phyloP scores from a whole-genome alignment of 2,113 vertebrate genomes.

The Murina feae region DNA sequence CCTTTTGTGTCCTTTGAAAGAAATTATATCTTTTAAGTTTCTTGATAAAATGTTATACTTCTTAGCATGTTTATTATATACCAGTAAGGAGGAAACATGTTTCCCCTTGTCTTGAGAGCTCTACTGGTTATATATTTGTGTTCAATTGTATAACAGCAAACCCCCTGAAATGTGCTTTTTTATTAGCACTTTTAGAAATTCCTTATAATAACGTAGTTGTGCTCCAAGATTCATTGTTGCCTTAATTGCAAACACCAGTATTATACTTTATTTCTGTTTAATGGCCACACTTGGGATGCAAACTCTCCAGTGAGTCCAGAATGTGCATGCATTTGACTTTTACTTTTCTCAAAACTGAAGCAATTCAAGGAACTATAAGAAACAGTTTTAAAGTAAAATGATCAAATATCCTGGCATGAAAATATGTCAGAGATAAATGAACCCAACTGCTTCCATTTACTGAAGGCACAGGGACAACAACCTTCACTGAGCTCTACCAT shows the following conservation, averaged over 20 bases:
- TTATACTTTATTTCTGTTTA: constrained; percentile 38
- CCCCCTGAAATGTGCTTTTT: background rate
- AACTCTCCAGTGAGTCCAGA: constrained; percentile 28
- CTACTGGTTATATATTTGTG: constrained; percentile 38
- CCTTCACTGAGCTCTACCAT: background rate
- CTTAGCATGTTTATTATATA: background rate
- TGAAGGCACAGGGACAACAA: background rate
- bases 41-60: constrained; percentile 43
- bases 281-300: constrained; percentile 5
- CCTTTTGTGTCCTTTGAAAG: constrained; percentile 40
- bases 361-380: constrained; percentile 30
- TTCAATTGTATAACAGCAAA: background rate
- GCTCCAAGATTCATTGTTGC: constrained; percentile 2
- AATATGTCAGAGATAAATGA: background rate
- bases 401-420: constrained; percentile 9
- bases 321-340: background rate
- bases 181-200: constrained; percentile 30
- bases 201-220: background rate
- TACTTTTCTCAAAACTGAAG: constrained; percentile 35
- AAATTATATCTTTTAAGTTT: constrained; percentile 43
- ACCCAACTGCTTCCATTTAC: background rate
- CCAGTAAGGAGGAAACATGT: background rate
- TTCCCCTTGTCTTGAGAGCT: constrained; percentile 34
- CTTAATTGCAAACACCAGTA: constrained; percentile 30
- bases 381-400: constrained; percentile 28